A percentile compares a stretch with the other conserved stretches of the same genome.
Conservation (phyloP, 1,140 invertebrate genomes). For the Drosophila seguyi region DNA sequence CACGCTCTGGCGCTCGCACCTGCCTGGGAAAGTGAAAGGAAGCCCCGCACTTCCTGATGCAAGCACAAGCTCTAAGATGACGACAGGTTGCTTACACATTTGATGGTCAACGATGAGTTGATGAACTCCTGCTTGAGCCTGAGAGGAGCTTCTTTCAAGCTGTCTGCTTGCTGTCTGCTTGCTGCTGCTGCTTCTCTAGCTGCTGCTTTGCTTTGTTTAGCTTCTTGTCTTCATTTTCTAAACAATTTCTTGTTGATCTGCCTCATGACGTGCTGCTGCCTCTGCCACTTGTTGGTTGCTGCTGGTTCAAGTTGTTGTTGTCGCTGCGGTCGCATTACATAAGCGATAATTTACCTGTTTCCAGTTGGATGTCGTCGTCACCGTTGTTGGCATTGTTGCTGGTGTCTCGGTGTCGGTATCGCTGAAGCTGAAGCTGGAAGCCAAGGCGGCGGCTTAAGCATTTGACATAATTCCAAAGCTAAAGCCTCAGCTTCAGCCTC, state of each 20-base stretch:
- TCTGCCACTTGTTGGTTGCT: constrained; percentile 13
- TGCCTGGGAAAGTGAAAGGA: constrained; percentile 82
- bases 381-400: constrained; percentile 38
- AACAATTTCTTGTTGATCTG: constrained; percentile 1
- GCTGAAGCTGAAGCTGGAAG: constrained; percentile 3
- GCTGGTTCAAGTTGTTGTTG: constrained; percentile 17
- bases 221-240: constrained; percentile 14
- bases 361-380: constrained; percentile 58
- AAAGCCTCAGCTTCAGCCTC: constrained; percentile 28
- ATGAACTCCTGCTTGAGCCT: neutral
- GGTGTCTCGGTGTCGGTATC: constrained; percentile 11
- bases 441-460: constrained; percentile 49
- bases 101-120: constrained; percentile 31
- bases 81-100: constrained; percentile 15
- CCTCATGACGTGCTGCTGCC: constrained; percentile 6
- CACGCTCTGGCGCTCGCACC: constrained; percentile 54
- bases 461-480: constrained; percentile 77
- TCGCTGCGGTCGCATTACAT: constrained; percentile 70
- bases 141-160: neutral
- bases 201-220: constrained; percentile 18
- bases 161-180: neutral
- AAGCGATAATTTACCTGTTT: constrained; percentile 81
- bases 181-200: no score
- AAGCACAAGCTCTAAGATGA: constrained; percentile 8
- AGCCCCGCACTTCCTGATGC: constrained; percentile 74